Percentiles rank a stretch among this genome's conserved stretches.
Evolutionary conservation across 2,888 invertebrate genomes (phyloP).

Genomic region (Melitaea athalia): DNA sequence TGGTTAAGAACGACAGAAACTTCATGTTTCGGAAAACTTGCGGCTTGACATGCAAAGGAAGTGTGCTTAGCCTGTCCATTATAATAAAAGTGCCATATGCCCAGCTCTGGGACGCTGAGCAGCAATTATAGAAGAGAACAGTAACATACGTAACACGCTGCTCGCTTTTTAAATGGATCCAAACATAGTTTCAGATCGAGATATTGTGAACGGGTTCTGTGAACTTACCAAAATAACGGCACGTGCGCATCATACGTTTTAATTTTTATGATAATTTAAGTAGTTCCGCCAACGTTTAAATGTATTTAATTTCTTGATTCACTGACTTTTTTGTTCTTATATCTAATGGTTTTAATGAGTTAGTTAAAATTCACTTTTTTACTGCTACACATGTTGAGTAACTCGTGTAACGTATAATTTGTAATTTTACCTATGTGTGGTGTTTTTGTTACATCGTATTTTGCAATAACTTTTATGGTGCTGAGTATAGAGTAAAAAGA

Average conservation of each 20-base stretch:
- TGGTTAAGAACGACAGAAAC: too few species aligned
- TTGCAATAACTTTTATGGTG: not conserved
- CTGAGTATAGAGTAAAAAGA: not conserved
- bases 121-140: too few species aligned
- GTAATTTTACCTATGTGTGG: slow-evolving; percentile 6
- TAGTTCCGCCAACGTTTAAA: slow-evolving; percentile 40
- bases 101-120: too few species aligned
- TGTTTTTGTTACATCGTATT: slow-evolving; percentile 11
- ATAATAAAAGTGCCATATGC: too few species aligned
- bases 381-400: slow-evolving; percentile 23
- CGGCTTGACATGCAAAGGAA: too few species aligned
- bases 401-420: slow-evolving; percentile 23
- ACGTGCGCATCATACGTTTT: slow-evolving; percentile 57
- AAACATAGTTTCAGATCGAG: not conserved
- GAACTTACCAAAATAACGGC: slow-evolving; percentile 48
- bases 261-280: slow-evolving; percentile 54
- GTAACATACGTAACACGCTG: not conserved
- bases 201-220: slow-evolving; percentile 30
- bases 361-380: slow-evolving; percentile 31
- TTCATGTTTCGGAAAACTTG: too few species aligned
- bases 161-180: slow-evolving; percentile 27
- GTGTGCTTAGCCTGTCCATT: too few species aligned
- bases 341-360: slow-evolving; percentile 25
- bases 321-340: slow-evolving; percentile 30
- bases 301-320: slow-evolving; percentile 37